These are phyloP conservation scores for Sternotherus odoratus DNA, from an alignment of 2,797 vertebrate genomes.

Conservation along the genomic window DNA sequence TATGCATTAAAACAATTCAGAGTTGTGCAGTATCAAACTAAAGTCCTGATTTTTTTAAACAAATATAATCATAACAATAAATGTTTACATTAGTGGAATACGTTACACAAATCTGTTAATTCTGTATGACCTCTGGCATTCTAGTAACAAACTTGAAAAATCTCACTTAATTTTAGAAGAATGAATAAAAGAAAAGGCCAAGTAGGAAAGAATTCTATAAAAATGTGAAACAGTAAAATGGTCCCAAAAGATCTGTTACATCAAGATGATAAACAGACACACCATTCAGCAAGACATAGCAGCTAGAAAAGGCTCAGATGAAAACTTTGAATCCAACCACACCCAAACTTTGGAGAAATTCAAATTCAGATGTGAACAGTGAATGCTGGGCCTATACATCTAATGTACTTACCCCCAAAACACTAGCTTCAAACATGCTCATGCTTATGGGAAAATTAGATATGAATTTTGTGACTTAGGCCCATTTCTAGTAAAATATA, in stretches of 20 bases:
- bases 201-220: neutral
- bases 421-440: neutral
- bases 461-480: neutral
- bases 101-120: neutral
- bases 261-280: neutral
- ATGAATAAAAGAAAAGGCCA: neutral
- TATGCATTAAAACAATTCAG: neutral
- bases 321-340: neutral
- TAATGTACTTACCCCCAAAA: neutral
- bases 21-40: neutral
- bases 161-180: neutral
- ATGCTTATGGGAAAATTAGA: neutral
- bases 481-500: neutral
- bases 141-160: neutral
- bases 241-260: neutral
- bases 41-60: neutral
- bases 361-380: neutral
- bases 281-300: neutral
- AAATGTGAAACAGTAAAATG: neutral
- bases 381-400: neutral
- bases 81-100: neutral
- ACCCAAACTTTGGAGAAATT: fast-evolving
- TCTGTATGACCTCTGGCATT: neutral
- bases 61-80: neutral
- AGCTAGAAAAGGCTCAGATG: neutral